Evolutionary conservation across 2,888 invertebrate species (phyloP).

Genomic region (Cylloceria caligata): DNA sequence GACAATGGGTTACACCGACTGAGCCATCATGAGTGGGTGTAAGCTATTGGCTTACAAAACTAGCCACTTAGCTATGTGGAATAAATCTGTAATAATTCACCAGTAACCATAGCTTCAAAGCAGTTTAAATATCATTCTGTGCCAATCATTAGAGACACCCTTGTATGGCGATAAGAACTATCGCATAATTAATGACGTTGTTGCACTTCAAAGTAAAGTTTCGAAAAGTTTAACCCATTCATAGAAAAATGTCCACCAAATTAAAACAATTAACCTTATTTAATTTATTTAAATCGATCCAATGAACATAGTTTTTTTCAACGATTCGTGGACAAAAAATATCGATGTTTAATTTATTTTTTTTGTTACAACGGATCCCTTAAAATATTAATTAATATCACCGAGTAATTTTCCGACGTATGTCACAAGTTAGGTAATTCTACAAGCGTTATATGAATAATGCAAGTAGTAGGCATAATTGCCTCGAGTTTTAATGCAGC

Average conservation of each 20-base stretch:
- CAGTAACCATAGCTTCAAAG: not conserved
- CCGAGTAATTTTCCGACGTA: constrained; percentile 33
- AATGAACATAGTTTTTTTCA: not conserved
- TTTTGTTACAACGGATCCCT: not conserved
- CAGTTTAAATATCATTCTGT: not conserved
- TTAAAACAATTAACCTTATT: not conserved
- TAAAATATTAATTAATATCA: constrained; percentile 31
- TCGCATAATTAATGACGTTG: not conserved
- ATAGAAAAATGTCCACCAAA: too few relatives aligned
- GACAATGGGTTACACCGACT: too few relatives aligned
- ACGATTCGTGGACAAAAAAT: not conserved
- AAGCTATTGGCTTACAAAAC: too few relatives aligned
- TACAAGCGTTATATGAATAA: constrained; percentile 34
- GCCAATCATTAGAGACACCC: not conserved
- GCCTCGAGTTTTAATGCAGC: constrained; percentile 59
- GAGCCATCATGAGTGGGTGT: not conserved
- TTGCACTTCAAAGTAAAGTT: not conserved
- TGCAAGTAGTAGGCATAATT: constrained; percentile 51
- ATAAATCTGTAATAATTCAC: not conserved
- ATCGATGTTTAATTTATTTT: not conserved
- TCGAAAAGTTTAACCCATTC: not conserved
- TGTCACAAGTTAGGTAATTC: constrained; percentile 48
- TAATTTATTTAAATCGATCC: not conserved
- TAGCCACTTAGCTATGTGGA: not conserved
- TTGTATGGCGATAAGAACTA: not conserved